Evolutionary conservation across 2,113 vertebrate species (phyloP).

Genomic region (Callipepla squamata): DNA sequence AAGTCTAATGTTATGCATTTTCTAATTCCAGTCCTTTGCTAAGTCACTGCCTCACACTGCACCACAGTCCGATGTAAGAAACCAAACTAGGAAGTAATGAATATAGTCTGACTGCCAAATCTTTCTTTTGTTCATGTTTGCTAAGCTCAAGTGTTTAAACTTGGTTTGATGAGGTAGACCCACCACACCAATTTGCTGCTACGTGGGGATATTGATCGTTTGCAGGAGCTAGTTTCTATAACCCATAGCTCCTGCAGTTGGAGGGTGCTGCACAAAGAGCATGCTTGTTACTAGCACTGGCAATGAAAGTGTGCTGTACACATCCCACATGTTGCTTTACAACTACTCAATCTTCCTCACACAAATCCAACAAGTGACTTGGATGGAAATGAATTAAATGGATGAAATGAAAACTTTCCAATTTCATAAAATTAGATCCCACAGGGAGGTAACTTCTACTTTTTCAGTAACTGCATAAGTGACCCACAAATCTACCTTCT

Average conservation of each 20-base stretch:
- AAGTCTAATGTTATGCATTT: neutral
- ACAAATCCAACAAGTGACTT: neutral
- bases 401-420: neutral
- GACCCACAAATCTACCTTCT: neutral
- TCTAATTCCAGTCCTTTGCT: neutral
- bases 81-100: neutral
- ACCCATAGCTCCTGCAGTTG: neutral
- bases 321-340: constrained; percentile 20
- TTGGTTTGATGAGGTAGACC: neutral
- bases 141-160: neutral
- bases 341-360: neutral
- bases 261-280: constrained; percentile 11
- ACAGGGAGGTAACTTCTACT: neutral
- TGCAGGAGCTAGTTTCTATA: neutral
- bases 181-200: neutral
- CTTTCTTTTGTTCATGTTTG: neutral
- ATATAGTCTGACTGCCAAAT: neutral
- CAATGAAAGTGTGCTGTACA: neutral
- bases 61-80: neutral
- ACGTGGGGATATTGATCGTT: neutral
- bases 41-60: neutral
- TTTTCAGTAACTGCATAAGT: neutral
- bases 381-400: neutral
- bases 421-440: neutral
- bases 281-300: neutral